Base-by-base conservation (phyloP, 2,797 vertebrate species). In the Huso huso region DNA sequence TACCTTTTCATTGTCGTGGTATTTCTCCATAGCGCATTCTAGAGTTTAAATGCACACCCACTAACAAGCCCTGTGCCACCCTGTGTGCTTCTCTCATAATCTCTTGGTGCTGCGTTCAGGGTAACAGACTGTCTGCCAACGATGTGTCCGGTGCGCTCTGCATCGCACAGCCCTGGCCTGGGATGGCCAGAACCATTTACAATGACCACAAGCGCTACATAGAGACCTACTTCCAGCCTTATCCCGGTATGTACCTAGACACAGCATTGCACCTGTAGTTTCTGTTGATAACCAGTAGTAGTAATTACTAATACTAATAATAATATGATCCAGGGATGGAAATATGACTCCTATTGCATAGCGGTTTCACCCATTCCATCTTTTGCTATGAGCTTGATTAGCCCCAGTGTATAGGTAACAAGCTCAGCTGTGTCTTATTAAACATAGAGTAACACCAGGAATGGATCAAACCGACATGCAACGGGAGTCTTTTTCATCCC, bases 181-280 rank as follows among this genome's bases (percentile, higher is more conserved):
- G 80, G 51, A 84, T 84, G 75, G 77, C 83, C 73, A 67, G 73
- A 66, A 81, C 77, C 51, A 79, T 84, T 74, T 84, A 82, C 68
- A 83, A 79, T 6, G 78, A 83, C 65, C 76, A 81, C 49, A 73
- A 78, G 67, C 37, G 79, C 71, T 84, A 79, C 66, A 55, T 82
- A 70, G 75, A 81, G 69, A 84, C 79, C 6, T 85, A 85, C 37
- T 69, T 82, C 70, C 79, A 65, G 73, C 73, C 71, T 66, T 82
- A 76, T 50, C 81, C 81, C 77, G 78, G 83, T 83, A 78, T 71
- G 13, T 64, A 15, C 4, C 7, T 1, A 15, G 37, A 48, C 10
- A 37, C 11, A 10, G 48, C 12, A 49, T 11, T n/a, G 12, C 48
- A 49, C n/a, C 23, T 37, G 23, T 37, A 37, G 23, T 37, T 37